phyloP scores from a whole-genome alignment of 2,113 vertebrate species.

The Eurystomus gularis region DNA sequence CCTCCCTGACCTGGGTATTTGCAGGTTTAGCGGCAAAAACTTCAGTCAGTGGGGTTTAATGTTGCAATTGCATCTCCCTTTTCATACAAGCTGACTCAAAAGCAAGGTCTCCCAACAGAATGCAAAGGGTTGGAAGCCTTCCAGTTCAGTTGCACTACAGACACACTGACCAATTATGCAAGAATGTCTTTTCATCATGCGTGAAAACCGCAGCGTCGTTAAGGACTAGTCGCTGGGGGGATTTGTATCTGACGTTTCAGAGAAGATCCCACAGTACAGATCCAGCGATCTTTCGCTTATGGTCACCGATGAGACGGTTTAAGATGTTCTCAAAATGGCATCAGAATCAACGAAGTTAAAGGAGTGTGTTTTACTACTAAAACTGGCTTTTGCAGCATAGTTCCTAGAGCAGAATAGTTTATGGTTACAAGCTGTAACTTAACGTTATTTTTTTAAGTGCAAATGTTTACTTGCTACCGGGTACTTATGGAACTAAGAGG shows the following conservation, averaged over 20 bases:
- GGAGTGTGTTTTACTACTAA: slow-evolving; percentile 70
- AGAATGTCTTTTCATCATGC: slow-evolving; percentile 50
- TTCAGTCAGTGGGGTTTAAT: slow-evolving; percentile 45
- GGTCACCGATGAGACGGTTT: neutral
- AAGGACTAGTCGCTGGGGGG: neutral
- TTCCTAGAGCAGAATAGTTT: slow-evolving; percentile 73
- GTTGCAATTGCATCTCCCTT: slow-evolving; percentile 34
- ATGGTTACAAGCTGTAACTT: slow-evolving; percentile 74
- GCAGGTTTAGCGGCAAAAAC: slow-evolving; percentile 5
- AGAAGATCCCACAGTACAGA: slow-evolving; percentile 14
- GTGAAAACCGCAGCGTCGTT: neutral
- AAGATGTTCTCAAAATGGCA: slow-evolving; percentile 40
- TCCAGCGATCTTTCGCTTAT: neutral
- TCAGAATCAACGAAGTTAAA: slow-evolving; percentile 47
- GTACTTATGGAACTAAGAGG: slow-evolving; percentile 73
- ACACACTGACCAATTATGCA: slow-evolving; percentile 80
- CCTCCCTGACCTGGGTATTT: slow-evolving; percentile 13
- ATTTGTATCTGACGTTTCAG: neutral
- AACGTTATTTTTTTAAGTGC: slow-evolving; percentile 76
- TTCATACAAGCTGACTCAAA: slow-evolving; percentile 54
- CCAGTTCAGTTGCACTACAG: slow-evolving; percentile 76
- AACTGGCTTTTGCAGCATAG: slow-evolving; percentile 75
- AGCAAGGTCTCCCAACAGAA: slow-evolving; percentile 18
- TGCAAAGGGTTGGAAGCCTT: slow-evolving; percentile 30
- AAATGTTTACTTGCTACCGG: slow-evolving; percentile 73